Evolutionary conservation across 64 coral and sea anemone species (phyloP).

Genomic region (Platygyra sinensis): DNA sequence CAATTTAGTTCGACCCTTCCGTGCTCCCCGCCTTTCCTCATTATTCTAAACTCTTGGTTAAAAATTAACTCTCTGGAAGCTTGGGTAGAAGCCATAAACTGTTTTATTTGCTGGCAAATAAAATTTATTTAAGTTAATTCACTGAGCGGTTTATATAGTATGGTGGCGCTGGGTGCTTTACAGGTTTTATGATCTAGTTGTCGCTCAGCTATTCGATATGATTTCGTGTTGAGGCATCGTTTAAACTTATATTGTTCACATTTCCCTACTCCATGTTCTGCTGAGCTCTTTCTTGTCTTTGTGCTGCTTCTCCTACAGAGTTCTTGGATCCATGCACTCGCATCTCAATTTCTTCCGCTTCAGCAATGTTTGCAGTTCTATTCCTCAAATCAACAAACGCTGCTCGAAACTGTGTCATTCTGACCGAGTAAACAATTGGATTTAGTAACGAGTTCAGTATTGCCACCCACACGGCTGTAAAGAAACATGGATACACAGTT

Average conservation of each 20-base stretch:
- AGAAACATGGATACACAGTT: background rate
- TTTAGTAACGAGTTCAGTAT: slow-evolving; percentile 24
- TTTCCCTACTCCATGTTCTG: background rate
- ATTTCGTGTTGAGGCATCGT: background rate
- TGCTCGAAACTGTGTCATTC: slow-evolving; percentile 4
- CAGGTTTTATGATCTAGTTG: background rate
- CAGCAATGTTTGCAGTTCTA: background rate
- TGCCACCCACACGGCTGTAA: background rate
- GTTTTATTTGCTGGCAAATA: too few relatives aligned
- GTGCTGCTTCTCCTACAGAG: background rate
- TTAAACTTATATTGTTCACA: background rate
- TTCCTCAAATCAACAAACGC: background rate
- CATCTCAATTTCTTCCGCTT: background rate
- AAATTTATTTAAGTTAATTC: too few relatives aligned
- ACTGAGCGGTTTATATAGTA: too few relatives aligned
- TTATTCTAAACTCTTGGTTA: too few relatives aligned
- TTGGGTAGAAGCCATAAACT: too few relatives aligned
- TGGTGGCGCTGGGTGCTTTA: too few relatives aligned
- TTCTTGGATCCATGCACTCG: background rate
- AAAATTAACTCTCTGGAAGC: too few relatives aligned
- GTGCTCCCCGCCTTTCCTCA: too few relatives aligned
- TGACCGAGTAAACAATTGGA: slow-evolving; percentile 9
- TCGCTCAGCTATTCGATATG: background rate
- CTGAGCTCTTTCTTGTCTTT: background rate
- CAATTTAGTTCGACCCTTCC: too few relatives aligned